phyloP scores from a whole-genome alignment of 1,140 invertebrate species.

The Zaprionus ornatus region DNA sequence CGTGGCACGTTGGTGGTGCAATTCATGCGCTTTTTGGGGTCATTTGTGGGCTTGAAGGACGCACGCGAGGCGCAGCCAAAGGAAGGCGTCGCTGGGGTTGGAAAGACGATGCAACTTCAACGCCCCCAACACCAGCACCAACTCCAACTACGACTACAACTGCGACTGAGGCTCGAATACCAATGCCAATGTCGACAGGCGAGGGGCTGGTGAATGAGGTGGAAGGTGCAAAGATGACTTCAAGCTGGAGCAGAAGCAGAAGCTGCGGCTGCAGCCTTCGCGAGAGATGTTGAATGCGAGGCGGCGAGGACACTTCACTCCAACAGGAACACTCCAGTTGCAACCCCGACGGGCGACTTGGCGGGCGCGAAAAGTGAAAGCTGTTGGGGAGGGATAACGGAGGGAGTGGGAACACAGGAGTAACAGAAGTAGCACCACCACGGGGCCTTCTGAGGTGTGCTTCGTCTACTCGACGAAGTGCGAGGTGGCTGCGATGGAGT shows the following conservation, averaged over 20 bases:
- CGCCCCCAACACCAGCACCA: background rate
- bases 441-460: background rate
- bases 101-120: constrained; percentile 33
- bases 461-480: background rate
- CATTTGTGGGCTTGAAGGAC: constrained; percentile 56
- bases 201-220: background rate
- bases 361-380: constrained; percentile 47
- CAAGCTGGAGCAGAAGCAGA: constrained; percentile 21
- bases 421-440: background rate
- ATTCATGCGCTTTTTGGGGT: constrained; percentile 42
- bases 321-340: constrained; percentile 14
- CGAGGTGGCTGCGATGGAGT: background rate
- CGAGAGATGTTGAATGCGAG: background rate
- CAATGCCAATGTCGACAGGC: constrained; percentile 18
- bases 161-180: constrained; percentile 15
- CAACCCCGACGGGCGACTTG: constrained; percentile 24
- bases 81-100: constrained; percentile 36
- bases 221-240: constrained; percentile 42
- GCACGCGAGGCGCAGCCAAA: constrained; percentile 49
- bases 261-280: background rate
- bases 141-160: background rate
- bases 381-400: background rate
- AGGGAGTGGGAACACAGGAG: too few relatives aligned
- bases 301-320: constrained; percentile 7
- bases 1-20: constrained; percentile 36